Conservation (phyloP, 2,113 vertebrate species). For the Serinus canaria region DNA sequence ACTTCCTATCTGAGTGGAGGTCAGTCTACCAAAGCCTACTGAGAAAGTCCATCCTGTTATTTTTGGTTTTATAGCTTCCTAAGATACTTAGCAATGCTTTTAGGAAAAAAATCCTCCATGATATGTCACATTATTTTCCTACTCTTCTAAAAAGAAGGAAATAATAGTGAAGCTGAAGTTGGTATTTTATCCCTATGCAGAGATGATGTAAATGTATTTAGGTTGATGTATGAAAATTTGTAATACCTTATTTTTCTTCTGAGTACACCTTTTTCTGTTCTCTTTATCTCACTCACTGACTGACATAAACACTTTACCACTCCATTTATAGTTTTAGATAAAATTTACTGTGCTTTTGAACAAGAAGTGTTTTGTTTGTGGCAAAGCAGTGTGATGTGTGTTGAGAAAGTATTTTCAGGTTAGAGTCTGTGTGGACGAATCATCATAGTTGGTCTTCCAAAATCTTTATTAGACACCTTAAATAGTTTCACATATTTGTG, state of each 20-base stretch:
- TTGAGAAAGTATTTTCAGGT: background rate
- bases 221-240: background rate
- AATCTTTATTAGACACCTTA: background rate
- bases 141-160: background rate
- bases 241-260: background rate
- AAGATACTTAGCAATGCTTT: background rate
- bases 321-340: background rate
- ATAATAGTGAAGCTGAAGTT: background rate
- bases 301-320: background rate
- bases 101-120: background rate
- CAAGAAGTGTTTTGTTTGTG: background rate
- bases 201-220: background rate
- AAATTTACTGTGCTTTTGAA: background rate
- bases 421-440: background rate
- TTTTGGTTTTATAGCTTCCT: background rate
- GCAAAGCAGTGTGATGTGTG: background rate
- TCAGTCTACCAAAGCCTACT: background rate
- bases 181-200: background rate
- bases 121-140: background rate
- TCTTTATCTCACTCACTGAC: background rate
- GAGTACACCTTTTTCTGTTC: background rate
- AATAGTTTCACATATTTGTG: background rate
- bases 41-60: background rate
- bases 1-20: background rate
- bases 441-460: background rate